These are phyloP conservation scores for Petromus typicus DNA, from an alignment of 2,113 vertebrate genomes.

Conservation along the genomic window DNA sequence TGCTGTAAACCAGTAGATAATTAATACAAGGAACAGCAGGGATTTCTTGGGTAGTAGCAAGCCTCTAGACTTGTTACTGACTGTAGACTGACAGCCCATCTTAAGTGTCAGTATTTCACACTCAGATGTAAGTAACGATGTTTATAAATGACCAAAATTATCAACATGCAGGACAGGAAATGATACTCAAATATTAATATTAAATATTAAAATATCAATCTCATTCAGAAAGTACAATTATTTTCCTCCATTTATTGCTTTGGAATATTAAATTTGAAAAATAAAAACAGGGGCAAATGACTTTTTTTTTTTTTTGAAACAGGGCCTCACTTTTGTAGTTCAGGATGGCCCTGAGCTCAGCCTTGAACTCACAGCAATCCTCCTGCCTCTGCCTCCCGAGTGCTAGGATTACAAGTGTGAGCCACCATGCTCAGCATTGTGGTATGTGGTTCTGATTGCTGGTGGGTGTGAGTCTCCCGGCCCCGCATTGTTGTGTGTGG, in stretches of 20 bases:
- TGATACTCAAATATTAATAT: background rate
- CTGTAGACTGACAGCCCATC: background rate
- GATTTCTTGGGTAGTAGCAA: background rate
- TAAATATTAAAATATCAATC: background rate
- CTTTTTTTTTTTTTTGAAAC: no score
- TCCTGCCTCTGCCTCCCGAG: no score
- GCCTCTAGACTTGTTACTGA: background rate
- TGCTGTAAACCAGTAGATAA: background rate
- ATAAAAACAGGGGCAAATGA: background rate
- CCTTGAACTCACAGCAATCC: no score
- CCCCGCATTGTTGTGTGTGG: no score
- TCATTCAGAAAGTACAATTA: background rate
- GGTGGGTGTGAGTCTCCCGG: no score
- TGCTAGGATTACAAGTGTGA: no score
- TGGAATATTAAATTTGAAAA: constrained; percentile 23
- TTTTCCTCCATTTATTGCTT: background rate
- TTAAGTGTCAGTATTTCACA: background rate
- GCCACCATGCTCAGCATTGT: no score
- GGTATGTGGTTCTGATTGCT: no score
- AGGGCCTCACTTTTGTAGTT: no score
- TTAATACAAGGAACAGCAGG: background rate
- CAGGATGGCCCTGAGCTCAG: no score
- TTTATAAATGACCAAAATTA: background rate
- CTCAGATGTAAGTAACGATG: background rate
- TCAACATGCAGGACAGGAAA: background rate